Evolutionary conservation across 2,888 invertebrate genomes (phyloP), one percentile per base, ranked within the genome.

Genomic region (Geotrupes spiniger): DNA sequence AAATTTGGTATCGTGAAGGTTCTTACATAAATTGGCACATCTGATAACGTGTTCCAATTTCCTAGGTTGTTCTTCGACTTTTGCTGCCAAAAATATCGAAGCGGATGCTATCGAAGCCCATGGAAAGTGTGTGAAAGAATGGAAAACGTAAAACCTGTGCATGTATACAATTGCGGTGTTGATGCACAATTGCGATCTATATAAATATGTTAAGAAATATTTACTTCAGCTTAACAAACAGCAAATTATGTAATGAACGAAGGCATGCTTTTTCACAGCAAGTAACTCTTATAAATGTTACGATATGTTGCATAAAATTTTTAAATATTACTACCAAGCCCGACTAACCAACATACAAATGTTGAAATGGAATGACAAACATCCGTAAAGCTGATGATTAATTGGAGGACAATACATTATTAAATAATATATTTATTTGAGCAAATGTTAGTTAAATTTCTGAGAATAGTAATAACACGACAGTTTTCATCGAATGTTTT

Each of bases 121-220:
- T 75, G 94, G 92, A 73, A 97, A 98, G 71, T 90, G 89, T 42
- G 91, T 86, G 76, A 99, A 93, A 10, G 97, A 94, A 72, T 98
- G 97, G 78, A 93, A 96, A 76, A 97, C 94, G 76, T 96, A 99
- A 78, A 98, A 99, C 46, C 98, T 83, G 76, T 99, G 98, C 96
- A 98, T 96, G 69, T 98, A 98, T 46, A 98, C 97, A 67, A 97
- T 97, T 25, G 97, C 98, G 52, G 97, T 97, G 76, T 97, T 98
- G 74, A 97, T 97, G 73, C 97, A 97, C 77, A 97, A 77, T 76
- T 97, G 97, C 38, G 93, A 91, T 64, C 88, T 88, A 56, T 49
- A 54, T 58, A 64, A 38, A 53, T 40, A n/a, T n/a, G n/a, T n/a
- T n/a, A n/a, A n/a, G n/a, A n/a, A n/a, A n/a, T n/a, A n/a, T n/a